Percentiles rank a stretch among this genome's conserved stretches.
These are phyloP conservation scores for Psilopsiagon aymara DNA, from an alignment of 2,113 vertebrate genomes.

Conservation along the genomic window DNA sequence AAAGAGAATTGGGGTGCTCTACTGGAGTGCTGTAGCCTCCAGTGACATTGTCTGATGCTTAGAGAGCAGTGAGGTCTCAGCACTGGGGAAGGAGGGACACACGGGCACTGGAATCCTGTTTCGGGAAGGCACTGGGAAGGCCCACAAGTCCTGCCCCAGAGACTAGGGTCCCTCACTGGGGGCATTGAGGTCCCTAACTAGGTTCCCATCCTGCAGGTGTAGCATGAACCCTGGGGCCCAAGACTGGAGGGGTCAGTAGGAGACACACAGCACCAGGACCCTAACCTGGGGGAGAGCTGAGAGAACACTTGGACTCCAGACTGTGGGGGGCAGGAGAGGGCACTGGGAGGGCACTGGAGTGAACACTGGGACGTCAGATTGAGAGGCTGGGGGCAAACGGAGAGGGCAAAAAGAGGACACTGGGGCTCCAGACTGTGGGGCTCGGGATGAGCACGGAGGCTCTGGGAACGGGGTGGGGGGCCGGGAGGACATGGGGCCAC, in stretches of 20 bases:
- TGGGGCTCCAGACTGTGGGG: not conserved
- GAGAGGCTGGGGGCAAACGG: not conserved
- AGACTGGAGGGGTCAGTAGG: not conserved
- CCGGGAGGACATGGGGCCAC: not conserved
- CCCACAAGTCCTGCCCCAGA: not conserved
- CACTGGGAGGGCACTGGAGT: not conserved
- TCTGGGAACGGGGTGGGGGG: fast-evolving
- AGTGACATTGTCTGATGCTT: not conserved
- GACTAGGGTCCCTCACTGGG: not conserved
- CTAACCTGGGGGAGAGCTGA: not conserved
- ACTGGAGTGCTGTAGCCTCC: not conserved
- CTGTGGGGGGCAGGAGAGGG: not conserved
- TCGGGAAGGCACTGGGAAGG: not conserved
- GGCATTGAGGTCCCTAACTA: not conserved
- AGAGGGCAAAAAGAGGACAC: not conserved
- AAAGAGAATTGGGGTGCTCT: not conserved
- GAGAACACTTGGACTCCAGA: not conserved
- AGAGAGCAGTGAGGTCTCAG: not conserved
- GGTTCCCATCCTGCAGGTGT: not conserved
- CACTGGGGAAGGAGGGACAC: not conserved
- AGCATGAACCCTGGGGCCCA: not conserved
- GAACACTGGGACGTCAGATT: not conserved
- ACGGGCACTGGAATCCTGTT: not conserved
- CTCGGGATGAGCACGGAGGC: not conserved
- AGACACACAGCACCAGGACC: not conserved